Evolutionary conservation across 2,113 vertebrate species (phyloP).

Genomic region (Erpornis zantholeuca): DNA sequence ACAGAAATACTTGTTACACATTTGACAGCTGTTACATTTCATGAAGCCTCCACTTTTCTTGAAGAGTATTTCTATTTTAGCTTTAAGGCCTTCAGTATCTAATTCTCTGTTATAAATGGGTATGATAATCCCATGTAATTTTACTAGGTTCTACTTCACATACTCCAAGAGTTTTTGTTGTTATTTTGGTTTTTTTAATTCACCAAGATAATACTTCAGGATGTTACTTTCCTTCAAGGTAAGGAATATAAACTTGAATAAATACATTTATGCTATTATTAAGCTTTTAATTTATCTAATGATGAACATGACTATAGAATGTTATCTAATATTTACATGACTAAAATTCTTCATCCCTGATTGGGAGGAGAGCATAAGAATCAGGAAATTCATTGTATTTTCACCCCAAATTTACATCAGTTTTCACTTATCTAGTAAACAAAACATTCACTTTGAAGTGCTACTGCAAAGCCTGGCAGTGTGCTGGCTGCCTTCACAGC

Average conservation of each 20-base stretch:
- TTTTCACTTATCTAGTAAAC: slow-evolving; percentile 16
- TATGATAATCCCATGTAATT: neutral
- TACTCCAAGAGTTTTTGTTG: neutral
- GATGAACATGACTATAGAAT: too few species aligned
- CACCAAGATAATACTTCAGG: neutral
- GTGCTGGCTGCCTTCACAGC: slow-evolving; percentile 45
- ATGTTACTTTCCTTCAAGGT: neutral
- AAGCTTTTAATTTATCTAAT: neutral
- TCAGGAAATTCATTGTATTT: slow-evolving; percentile 5
- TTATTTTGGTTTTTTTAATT: neutral
- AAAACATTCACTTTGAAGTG: slow-evolving; percentile 41
- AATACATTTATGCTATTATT: neutral
- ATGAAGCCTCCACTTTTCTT: neutral
- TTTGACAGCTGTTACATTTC: slow-evolving; percentile 39
- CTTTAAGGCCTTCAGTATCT: neutral
- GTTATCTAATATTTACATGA: neutral
- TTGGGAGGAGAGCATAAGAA: neutral
- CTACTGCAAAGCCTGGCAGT: neutral
- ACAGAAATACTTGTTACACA: slow-evolving; percentile 15
- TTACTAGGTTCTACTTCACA: neutral
- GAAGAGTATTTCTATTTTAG: slow-evolving; percentile 3
- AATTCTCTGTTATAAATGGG: neutral
- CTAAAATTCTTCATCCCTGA: neutral
- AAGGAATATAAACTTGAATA: neutral
- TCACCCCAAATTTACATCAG: neutral